Base-by-base conservation (phyloP, 2,113 vertebrate genomes). In the Chlorocebus sabaeus region DNA sequence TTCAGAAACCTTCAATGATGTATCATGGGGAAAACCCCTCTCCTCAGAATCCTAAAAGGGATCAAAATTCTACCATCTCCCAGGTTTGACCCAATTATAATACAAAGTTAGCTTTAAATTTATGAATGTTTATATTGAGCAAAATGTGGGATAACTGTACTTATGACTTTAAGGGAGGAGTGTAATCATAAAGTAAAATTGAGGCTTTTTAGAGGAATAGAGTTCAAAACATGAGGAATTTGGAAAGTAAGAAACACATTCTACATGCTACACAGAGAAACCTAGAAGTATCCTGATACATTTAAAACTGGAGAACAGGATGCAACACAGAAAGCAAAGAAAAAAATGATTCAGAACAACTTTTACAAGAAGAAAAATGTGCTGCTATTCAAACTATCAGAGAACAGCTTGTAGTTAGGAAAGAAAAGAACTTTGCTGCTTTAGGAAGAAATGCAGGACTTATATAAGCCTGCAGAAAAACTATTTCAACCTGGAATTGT, bases 41-140 rank as follows among this genome's bases (percentile, higher is more conserved):
- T 79, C 87, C 35, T 79, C 75, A 92, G 57, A 92, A 38, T 68
- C 70, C 89, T n/a, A 50, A 35, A 61, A 32, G 48, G 30, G 25
- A 94, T 92, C 48, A 89, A 93, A 81, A 96, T 90, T 79, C 57
- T 97, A 68, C 48, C 32, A 16, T 64, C 75, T 96, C 40, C 45
- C 48, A 90, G 30, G 11, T 30, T 11, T 90, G 84, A 80, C 30
- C 86, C 35, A 90, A 43, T 89, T 59, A 70, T 64, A 76, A 59
- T 45, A 25, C 79, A 48, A 96, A 79, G 55, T 38, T 20, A 23
- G 13, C 64, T 95, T 96, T 72, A 95, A 94, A 90, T 92, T 78
- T 88, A 79, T 90, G 40, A 92, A 61, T 57, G n/a, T 88, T 96
- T 97, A 92, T 50, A 92, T 4, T 91, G 72, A 95, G 20, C 43